A percentile compares a stretch with the other conserved stretches of the same genome.
Evolutionary conservation across 1,140 invertebrate genomes (phyloP).

Genomic region (Asbolus verrucosus): DNA sequence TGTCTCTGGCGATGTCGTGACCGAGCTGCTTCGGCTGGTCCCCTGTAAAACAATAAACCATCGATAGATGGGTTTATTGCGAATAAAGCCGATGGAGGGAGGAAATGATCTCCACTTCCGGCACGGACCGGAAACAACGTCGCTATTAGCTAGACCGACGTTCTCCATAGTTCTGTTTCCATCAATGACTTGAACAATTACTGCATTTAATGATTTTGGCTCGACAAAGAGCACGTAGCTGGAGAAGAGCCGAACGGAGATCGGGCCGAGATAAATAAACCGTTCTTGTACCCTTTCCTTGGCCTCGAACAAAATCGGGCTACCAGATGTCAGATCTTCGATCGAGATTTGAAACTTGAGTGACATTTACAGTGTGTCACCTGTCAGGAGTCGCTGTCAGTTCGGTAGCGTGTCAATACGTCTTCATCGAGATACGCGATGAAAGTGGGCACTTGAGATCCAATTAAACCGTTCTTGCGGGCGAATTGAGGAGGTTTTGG

Average conservation of each 20-base stretch:
- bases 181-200: constrained; percentile 28
- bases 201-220: constrained; percentile 35
- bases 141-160: constrained; percentile 57
- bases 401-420: constrained; percentile 9
- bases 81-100: constrained; percentile 11
- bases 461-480: neutral
- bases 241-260: too few species aligned
- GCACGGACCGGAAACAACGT: constrained; percentile 52
- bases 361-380: too few species aligned
- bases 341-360: constrained; percentile 11
- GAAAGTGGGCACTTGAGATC: neutral
- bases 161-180: constrained; percentile 43
- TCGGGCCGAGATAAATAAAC: too few species aligned
- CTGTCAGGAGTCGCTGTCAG: constrained; percentile 22
- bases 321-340: neutral
- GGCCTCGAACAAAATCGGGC: neutral
- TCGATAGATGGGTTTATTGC: constrained; percentile 10
- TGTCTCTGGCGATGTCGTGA: too few species aligned
- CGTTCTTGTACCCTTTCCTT: too few species aligned
- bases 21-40: too few species aligned
- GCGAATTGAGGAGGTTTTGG: neutral
- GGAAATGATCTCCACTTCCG: constrained; percentile 58
- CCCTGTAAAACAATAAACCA: constrained; percentile 32
- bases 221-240: constrained; percentile 1
- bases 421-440: constrained; percentile 12